Conservation (phyloP, 2,888 invertebrate genomes). For the Meteorus colon region DNA sequence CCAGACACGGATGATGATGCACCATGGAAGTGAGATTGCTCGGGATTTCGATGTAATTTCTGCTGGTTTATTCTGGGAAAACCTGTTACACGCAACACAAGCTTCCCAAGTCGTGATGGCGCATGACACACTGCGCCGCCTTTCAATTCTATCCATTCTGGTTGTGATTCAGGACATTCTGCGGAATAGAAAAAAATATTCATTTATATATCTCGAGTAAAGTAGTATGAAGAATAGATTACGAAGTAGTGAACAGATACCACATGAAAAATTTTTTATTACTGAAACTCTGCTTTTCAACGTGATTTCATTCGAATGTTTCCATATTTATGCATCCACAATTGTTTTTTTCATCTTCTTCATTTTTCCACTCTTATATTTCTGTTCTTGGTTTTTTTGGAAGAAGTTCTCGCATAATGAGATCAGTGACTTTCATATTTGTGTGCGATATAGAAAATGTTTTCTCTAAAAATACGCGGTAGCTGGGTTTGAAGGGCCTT, state of each 20-base stretch:
- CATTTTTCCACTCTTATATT: background rate
- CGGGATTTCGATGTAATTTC: slow-evolving; percentile 44
- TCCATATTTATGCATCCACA: slow-evolving; percentile 13
- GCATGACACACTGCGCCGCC: slow-evolving; percentile 70
- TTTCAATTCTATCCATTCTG: slow-evolving; percentile 70
- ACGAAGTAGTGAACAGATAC: background rate
- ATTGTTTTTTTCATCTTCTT: slow-evolving; percentile 15
- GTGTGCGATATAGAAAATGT: slow-evolving; percentile 42
- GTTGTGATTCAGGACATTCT: slow-evolving; percentile 66
- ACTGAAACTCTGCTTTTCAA: no score
- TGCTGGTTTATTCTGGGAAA: slow-evolving; percentile 64
- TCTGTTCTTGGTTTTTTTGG: slow-evolving; percentile 26
- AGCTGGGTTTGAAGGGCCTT: slow-evolving; percentile 48
- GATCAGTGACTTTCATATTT: slow-evolving; percentile 7
- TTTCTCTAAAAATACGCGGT: slow-evolving; percentile 35
- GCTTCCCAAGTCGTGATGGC: slow-evolving; percentile 71
- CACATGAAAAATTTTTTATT: background rate
- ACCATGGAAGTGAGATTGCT: slow-evolving; percentile 39
- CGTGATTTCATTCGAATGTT: background rate
- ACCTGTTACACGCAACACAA: slow-evolving; percentile 73
- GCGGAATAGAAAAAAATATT: slow-evolving; percentile 32
- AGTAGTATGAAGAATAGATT: background rate
- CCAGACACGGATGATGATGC: slow-evolving; percentile 28
- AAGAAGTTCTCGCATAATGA: slow-evolving; percentile 52
- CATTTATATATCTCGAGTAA: background rate